Percentiles rank a stretch among this genome's conserved stretches.
These are phyloP conservation scores for Streblospio benedicti DNA, from an alignment of 1,140 invertebrate genomes.

Conservation along the genomic window DNA sequence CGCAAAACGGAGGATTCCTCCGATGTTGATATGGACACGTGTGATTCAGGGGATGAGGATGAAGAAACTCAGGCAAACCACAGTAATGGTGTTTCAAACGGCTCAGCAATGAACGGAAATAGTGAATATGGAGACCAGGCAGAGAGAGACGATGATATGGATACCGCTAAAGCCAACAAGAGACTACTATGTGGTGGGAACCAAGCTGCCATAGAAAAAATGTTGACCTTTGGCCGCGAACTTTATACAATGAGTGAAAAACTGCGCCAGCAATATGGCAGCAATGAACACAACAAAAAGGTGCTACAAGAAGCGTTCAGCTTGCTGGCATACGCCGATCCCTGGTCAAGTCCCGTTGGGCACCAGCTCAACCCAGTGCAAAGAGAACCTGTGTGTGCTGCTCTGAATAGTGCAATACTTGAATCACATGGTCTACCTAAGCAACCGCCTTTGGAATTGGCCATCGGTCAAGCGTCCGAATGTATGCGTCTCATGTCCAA, in stretches of 20 bases:
- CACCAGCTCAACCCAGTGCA: constrained; percentile 87
- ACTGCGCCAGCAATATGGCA: constrained; percentile 70
- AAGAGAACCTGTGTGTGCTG: constrained; percentile 85
- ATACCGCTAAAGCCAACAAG: constrained; percentile 42
- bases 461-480: constrained; percentile 77
- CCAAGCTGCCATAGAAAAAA: constrained; percentile 74
- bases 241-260: constrained; percentile 81
- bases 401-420: constrained; percentile 90
- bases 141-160: constrained; percentile 39
- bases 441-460: constrained; percentile 81
- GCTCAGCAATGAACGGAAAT: constrained; percentile 52
- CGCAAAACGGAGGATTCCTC: constrained; percentile 34
- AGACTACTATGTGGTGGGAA: constrained; percentile 63
- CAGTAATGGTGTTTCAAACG: constrained; percentile 56
- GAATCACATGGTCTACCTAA: constrained; percentile 81
- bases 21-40: constrained; percentile 55
- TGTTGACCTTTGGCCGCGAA: constrained; percentile 88
- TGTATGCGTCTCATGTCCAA: constrained; percentile 81
- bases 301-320: constrained; percentile 96
- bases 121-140: constrained; percentile 33
- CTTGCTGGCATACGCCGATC: constrained; percentile 92
- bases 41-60: constrained; percentile 28
- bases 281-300: constrained; percentile 79
- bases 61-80: constrained; percentile 13
- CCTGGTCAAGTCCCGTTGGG: constrained; percentile 89